phyloP scores from a whole-genome alignment of 2,888 invertebrate genomes.

The Zonitis immaculata region DNA sequence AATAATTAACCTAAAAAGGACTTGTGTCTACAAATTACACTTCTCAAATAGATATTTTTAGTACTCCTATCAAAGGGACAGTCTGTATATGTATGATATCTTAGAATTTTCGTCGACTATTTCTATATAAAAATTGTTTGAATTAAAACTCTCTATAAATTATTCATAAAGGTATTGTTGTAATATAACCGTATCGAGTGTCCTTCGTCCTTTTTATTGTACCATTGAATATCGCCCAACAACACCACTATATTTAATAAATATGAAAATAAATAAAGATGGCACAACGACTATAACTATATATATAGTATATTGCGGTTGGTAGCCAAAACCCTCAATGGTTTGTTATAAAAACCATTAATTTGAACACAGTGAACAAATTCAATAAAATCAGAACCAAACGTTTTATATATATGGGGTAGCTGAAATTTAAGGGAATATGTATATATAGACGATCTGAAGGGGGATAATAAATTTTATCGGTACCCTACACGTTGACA shows the following conservation, averaged over 20 bases:
- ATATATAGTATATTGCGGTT: too few species aligned
- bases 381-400: background rate
- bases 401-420: too few species aligned
- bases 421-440: too few species aligned
- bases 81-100: background rate
- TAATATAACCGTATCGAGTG: constrained; percentile 1
- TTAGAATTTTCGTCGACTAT: background rate
- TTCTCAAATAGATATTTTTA: too few species aligned
- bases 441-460: too few species aligned
- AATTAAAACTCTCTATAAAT: background rate
- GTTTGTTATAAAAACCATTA: background rate
- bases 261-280: background rate
- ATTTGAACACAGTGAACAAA: constrained; percentile 1
- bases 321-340: background rate
- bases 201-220: background rate
- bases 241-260: background rate
- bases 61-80: too few species aligned
- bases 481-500: background rate
- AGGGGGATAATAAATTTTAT: background rate
- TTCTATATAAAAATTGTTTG: background rate
- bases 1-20: too few species aligned
- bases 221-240: too few species aligned
- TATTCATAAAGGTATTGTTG: constrained; percentile 1
- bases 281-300: background rate
- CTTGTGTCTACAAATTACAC: too few species aligned